phyloP scores from a whole-genome alignment of 35 echinoderm and acorn worm genomes.

The Eucidaris tribuloides region DNA sequence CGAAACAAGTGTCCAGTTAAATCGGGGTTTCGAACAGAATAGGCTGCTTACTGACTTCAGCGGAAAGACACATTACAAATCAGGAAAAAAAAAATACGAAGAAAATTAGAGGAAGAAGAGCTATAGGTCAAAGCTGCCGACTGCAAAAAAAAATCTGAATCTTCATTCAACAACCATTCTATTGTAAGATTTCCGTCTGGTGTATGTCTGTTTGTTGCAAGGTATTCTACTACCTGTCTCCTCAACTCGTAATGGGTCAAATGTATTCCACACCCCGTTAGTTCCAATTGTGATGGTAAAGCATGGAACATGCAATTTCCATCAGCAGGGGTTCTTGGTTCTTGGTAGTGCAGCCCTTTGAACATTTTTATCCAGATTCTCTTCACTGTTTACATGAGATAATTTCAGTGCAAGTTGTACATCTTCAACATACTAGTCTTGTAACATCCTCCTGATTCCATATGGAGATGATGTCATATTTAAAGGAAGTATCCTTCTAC shows the following conservation, averaged over 20 bases:
- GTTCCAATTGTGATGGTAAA: not conserved
- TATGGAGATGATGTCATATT: no score
- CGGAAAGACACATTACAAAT: no score
- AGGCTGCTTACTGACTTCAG: no score
- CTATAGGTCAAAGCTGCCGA: no score
- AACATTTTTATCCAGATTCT: not conserved
- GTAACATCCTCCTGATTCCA: no score
- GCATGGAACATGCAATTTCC: conserved; percentile 10
- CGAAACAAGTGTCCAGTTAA: no score
- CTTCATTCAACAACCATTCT: not conserved
- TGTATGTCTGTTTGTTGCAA: not conserved
- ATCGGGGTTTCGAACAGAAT: no score
- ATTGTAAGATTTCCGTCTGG: not conserved
- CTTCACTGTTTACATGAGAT: not conserved
- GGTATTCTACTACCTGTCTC: not conserved
- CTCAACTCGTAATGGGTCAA: not conserved
- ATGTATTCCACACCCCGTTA: not conserved
- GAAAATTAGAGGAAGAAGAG: no score
- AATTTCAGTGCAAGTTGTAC: not conserved
- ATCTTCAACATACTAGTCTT: no score
- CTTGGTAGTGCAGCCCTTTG: not conserved
- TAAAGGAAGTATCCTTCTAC: no score
- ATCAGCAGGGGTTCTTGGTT: not conserved
- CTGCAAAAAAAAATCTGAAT: no score
- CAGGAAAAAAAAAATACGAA: no score